phyloP scores from a whole-genome alignment of 2,797 vertebrate species.

The Numenius phaeopus region DNA sequence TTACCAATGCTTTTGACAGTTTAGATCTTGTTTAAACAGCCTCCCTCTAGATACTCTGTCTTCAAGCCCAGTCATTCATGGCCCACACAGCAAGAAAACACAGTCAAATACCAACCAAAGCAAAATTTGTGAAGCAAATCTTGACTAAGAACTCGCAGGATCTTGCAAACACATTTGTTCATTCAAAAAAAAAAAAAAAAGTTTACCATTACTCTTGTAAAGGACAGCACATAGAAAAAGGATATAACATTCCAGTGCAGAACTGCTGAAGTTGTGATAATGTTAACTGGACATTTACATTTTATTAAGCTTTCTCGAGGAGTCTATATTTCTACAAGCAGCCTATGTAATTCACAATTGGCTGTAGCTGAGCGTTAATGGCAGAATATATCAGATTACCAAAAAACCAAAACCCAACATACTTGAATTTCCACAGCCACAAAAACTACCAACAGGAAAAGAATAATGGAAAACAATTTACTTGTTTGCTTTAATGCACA shows the following conservation, averaged over 20 bases:
- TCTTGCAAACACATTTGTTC: not conserved
- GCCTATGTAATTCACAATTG: not conserved
- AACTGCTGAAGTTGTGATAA: not conserved
- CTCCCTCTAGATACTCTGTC: not conserved
- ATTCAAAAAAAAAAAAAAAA: not conserved
- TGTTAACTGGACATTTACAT: not conserved
- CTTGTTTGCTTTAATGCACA: not conserved
- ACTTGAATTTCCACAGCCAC: not conserved
- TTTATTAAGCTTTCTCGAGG: not conserved
- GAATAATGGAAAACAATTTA: not conserved
- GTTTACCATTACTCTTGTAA: not conserved
- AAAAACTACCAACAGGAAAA: not conserved
- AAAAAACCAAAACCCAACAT: not conserved
- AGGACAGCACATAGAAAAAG: not conserved
- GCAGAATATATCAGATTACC: not conserved
- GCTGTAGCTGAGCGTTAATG: not conserved
- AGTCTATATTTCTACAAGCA: not conserved
- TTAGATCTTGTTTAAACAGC: not conserved
- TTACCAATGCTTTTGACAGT: constrained; percentile 26
- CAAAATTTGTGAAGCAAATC: not conserved
- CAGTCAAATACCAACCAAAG: not conserved
- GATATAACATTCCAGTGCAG: not conserved
- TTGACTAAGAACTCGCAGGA: not conserved
- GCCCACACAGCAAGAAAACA: not conserved
- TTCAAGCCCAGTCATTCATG: not conserved